phyloP scores from a whole-genome alignment of 2,113 vertebrate species.

The Cyprinodon tularosa region DNA sequence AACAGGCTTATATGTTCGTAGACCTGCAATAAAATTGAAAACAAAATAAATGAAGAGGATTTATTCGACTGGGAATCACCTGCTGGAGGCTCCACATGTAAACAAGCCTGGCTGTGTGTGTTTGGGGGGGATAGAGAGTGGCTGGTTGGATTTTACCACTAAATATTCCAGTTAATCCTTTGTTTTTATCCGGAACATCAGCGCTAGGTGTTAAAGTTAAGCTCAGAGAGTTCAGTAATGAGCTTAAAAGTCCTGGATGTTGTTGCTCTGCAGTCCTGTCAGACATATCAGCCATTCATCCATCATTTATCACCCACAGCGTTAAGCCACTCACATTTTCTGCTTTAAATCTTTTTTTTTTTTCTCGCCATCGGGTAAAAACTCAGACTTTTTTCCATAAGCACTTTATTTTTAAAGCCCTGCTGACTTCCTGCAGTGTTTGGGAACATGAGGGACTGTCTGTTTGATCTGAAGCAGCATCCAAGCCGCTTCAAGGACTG shows the following conservation, averaged over 20 bases:
- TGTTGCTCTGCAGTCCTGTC: conserved; percentile 46
- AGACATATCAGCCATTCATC: conserved; percentile 64
- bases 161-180: neutral
- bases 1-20: neutral
- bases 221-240: neutral
- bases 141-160: neutral
- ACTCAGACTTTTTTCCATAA: neutral
- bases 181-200: neutral
- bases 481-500: conserved; percentile 34
- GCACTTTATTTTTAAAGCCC: conserved; percentile 16
- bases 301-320: conserved; percentile 64
- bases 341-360: conserved; percentile 19
- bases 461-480: conserved; percentile 40
- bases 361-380: neutral
- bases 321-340: conserved; percentile 5
- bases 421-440: conserved; percentile 3
- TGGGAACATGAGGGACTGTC: conserved; percentile 55
- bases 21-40: neutral
- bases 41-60: neutral
- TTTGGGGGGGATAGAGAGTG: neutral
- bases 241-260: conserved; percentile 23
- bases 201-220: neutral
- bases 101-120: conserved; percentile 15
- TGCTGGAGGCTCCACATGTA: conserved; percentile 19
- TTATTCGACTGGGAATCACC: conserved; percentile 1